Evolutionary conservation across 1,140 invertebrate species (phyloP), one percentile per base, ranked within the genome.

Genomic region (Chelonus insularis): DNA sequence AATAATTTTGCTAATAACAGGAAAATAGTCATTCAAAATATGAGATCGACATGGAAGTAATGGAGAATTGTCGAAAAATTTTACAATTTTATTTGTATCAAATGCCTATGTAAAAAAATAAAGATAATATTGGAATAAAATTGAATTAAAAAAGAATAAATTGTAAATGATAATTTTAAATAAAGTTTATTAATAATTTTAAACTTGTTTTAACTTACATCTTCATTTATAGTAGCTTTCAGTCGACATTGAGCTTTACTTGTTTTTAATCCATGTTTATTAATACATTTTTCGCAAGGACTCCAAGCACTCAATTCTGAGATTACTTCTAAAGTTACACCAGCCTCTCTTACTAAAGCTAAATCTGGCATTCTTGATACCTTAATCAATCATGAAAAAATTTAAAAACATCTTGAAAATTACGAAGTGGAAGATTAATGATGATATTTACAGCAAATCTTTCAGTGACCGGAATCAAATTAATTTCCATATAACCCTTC

Each of bases 401-500:
- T 6, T 36, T 16, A 37, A n/a, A n/a, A n/a, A n/a, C n/a, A n/a
- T n/a, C n/a, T n/a, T n/a, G n/a, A n/a, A n/a, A n/a, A n/a, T n/a
- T n/a, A n/a, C n/a, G n/a, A n/a, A n/a, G n/a, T n/a, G n/a, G n/a
- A n/a, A n/a, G n/a, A n/a, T n/a, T n/a, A n/a, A n/a, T n/a, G n/a
- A n/a, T n/a, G n/a, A n/a, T n/a, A n/a, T n/a, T 69, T 63, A 79
- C 78, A 11, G 72, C 68, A 63, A 80, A 75, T 58, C 70, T 66
- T 7, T 36, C 60, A 16, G 72, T 75, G 41, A 79, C 67, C 16
- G 83, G 77, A 12, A 62, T 21, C 14, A 84, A 75, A 67, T 82
- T 75, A 7, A 72, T 72, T 66, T 83, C 75, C 23, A 75, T 73
- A 68, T 84, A 84, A 48, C 76, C 74, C 37, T 76, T 70, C 82